phyloP scores from a whole-genome alignment of 1,140 invertebrate genomes.

The Heliconius melpomene region DNA sequence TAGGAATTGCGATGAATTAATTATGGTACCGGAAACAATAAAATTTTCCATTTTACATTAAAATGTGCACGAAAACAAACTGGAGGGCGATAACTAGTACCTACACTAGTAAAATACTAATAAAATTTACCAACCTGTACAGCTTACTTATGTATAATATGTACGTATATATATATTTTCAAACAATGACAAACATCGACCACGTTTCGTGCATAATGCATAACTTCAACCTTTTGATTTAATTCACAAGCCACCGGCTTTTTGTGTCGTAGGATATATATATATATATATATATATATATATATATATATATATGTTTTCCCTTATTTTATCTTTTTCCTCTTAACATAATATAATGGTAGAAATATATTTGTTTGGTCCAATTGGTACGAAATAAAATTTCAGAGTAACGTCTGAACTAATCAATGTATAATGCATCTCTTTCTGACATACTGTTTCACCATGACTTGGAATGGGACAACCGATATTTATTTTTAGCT shows the following conservation, averaged over 20 bases:
- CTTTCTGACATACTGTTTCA: neutral
- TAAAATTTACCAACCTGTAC: neutral
- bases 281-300: neutral
- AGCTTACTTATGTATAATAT: neutral
- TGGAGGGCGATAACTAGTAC: too few species aligned
- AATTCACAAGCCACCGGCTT: slow-evolving; percentile 34
- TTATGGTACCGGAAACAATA: too few species aligned
- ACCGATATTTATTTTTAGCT: neutral
- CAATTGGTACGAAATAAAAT: neutral
- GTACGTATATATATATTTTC: neutral
- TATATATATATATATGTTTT: neutral
- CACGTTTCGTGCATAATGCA: slow-evolving; percentile 25
- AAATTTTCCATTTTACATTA: neutral
- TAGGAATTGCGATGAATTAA: too few species aligned
- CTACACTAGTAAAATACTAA: too few species aligned
- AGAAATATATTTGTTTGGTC: neutral
- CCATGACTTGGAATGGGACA: neutral
- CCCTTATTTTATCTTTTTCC: slow-evolving; percentile 12
- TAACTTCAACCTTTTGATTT: slow-evolving; percentile 23
- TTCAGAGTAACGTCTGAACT: neutral
- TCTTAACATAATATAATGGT: neutral
- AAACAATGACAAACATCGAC: neutral
- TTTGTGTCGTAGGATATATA: slow-evolving; percentile 16
- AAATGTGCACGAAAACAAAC: neutral
- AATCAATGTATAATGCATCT: neutral